Conservation (phyloP, 2,797 vertebrate species). For the Clarias pachynema region DNA sequence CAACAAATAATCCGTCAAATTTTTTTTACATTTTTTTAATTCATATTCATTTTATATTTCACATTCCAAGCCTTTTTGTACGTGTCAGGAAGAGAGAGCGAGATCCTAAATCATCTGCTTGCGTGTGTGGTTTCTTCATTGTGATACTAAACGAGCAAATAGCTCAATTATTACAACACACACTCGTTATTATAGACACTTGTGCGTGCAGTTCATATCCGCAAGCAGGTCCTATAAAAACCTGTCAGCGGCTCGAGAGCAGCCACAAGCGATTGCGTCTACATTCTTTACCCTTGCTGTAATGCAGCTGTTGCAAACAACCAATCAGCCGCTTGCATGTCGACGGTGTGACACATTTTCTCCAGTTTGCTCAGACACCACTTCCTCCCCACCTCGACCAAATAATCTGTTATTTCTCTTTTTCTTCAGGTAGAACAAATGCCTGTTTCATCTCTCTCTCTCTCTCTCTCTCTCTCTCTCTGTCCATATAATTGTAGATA, state of each 20-base stretch:
- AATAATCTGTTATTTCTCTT: not conserved
- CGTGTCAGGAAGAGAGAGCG: not conserved
- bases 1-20: too few species aligned
- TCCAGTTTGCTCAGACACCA: conserved; percentile 19
- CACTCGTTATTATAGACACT: not conserved
- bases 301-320: not conserved
- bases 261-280: not conserved
- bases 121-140: conserved; percentile 23
- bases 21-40: too few species aligned
- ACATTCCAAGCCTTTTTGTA: not conserved
- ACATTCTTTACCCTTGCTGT: conserved; percentile 13
- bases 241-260: not conserved
- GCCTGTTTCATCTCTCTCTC: not conserved
- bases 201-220: not conserved
- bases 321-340: conserved; percentile 26
- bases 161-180: not conserved
- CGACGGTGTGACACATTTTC: not conserved
- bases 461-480: not conserved
- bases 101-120: conserved; percentile 12
- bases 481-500: too few species aligned
- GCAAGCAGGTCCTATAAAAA: conserved; percentile 1
- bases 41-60: too few species aligned
- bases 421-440: not conserved
- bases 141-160: conserved; percentile 21
- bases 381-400: conserved; percentile 24